Evolutionary conservation across 2,888 invertebrate species (phyloP), one percentile per base, ranked within the genome.

Genomic region (Strigamia crassipes): DNA sequence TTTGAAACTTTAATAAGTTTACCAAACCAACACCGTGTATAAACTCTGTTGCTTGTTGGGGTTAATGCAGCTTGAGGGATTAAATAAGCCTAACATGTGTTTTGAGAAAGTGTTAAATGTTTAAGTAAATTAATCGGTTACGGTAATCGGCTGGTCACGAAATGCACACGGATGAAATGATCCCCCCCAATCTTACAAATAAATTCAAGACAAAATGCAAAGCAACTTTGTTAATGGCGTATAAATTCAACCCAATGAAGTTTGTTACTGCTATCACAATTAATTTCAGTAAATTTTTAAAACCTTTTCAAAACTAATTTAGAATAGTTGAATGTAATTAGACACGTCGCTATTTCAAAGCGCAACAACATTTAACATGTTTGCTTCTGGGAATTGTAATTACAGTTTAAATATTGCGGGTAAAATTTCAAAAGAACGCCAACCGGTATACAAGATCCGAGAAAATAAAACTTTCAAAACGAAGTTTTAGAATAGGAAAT

Each of bases 281-380:
- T 73, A 73, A 73, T 73, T 73, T 73, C 9, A 8, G 73, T 1
- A 27, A 10, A 31, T 73, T 73, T 73, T 73, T 46, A n/a, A 15
- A 9, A n/a, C 56, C 31, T 73, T 27, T 27, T 73, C 73, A 31
- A 23, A 73, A 27, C 23, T 13, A 73, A 73, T 73, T 10, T 10
- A 23, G 15, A 23, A 73, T 31, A 12, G 12, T 31, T 73, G 6
- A 73, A 73, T 31, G 73, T 73, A 73, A 73, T 31, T 73, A 31
- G 73, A 73, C 73, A 31, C 73, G 73, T 4, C 31, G 73, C 27
- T 12, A 73, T 73, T 73, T 73, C 73, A 73, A 73, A 73, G 21
- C 73, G 31, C 73, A 23, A 73, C 73, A 73, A 73, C 73, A 73
- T 12, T 61, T 61, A n/a, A 18, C 12, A 61, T 61, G 61, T 27